These are phyloP conservation scores for Coturnix japonica DNA, from an alignment of 2,113 vertebrate species.

Conservation along the genomic window DNA sequence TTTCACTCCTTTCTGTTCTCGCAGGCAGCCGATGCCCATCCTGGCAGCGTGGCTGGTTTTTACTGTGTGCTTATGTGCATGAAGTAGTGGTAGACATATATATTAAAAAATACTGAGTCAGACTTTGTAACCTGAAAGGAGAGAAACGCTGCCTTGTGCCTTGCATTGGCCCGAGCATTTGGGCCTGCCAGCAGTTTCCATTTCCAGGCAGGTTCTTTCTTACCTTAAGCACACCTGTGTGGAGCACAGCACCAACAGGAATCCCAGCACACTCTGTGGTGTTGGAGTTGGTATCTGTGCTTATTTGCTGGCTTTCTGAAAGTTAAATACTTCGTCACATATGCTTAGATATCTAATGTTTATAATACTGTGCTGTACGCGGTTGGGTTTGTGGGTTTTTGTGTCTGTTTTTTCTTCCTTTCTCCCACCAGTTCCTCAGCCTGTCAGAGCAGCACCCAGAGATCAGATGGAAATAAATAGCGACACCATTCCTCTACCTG, in stretches of 20 bases:
- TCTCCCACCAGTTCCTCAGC: accelerated
- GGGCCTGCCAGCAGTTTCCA: neutral
- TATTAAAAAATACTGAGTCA: neutral
- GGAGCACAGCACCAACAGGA: neutral
- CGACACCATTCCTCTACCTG: neutral
- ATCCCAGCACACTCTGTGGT: neutral
- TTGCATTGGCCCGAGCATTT: neutral
- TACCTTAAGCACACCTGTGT: neutral
- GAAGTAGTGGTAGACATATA: accelerated
- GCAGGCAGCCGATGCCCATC: neutral
- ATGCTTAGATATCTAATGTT: neutral
- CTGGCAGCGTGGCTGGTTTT: neutral
- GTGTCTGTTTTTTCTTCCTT: neutral
- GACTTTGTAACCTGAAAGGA: neutral
- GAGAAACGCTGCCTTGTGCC: neutral
- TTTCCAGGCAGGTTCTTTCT: neutral
- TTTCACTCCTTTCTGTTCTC: neutral
- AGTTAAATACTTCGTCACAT: neutral
- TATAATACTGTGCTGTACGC: neutral
- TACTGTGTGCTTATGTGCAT: neutral
- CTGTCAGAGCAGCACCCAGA: neutral
- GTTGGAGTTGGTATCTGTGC: neutral
- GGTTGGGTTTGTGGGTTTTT: neutral
- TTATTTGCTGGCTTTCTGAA: neutral
- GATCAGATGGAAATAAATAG: conserved; percentile 19